These are phyloP conservation scores for Myripristis jacobus DNA, from an alignment of 2,797 vertebrate species.

Conservation along the genomic window DNA sequence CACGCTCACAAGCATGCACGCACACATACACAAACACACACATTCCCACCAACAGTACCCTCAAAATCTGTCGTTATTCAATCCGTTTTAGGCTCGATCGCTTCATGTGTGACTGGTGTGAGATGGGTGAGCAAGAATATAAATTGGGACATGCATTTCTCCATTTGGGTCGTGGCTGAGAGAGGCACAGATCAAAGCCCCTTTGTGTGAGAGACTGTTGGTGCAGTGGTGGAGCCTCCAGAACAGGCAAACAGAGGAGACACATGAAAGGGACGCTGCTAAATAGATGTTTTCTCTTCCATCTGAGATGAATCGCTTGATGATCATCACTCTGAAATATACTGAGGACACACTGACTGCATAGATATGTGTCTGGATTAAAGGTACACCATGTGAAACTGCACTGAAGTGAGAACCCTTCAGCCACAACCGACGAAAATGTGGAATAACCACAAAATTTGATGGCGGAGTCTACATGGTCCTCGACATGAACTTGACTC, in stretches of 20 bases:
- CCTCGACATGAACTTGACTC: too few species aligned
- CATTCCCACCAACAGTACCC: background rate
- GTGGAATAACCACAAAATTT: too few species aligned
- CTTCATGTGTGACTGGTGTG: constrained; percentile 67
- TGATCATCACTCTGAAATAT: background rate
- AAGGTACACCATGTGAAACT: too few species aligned
- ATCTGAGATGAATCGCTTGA: constrained; percentile 44
- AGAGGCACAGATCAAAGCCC: constrained; percentile 82
- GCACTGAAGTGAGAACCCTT: too few species aligned
- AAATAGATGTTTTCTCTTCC: constrained; percentile 54
- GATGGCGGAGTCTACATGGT: too few species aligned
- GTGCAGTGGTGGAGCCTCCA: constrained; percentile 66
- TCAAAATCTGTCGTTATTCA: constrained; percentile 43
- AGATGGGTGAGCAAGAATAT: constrained; percentile 60
- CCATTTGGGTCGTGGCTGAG: constrained; percentile 70
- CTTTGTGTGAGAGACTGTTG: constrained; percentile 71
- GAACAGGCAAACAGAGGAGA: constrained; percentile 53
- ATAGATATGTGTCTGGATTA: constrained; percentile 6
- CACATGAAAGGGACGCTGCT: constrained; percentile 74
- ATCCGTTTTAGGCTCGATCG: constrained; percentile 36
- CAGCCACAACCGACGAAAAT: too few species aligned
- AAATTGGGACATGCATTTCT: constrained; percentile 69
- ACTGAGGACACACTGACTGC: constrained; percentile 1
- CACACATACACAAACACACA: background rate
- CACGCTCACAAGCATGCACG: constrained; percentile 3